Conservation (phyloP, 2,113 vertebrate species). For the Thymallus thymallus region DNA sequence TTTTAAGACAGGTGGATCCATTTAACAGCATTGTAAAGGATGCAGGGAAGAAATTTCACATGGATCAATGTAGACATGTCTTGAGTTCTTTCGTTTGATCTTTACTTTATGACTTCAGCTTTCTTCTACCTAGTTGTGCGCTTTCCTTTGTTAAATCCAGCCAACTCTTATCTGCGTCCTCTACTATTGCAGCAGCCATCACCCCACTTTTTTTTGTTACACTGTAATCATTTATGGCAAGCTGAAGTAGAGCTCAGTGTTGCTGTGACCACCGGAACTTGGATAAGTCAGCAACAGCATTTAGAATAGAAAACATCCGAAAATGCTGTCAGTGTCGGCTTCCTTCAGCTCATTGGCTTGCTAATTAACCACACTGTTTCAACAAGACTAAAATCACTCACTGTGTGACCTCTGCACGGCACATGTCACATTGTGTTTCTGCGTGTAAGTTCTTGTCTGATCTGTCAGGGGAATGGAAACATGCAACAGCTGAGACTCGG, state of each 20-base stretch:
- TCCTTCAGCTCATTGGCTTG: conserved; percentile 49
- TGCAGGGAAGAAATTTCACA: conserved; percentile 17
- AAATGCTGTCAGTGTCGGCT: conserved; percentile 4
- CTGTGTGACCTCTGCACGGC: conserved; percentile 19
- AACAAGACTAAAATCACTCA: not conserved
- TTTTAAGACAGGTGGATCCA: conserved; percentile 29
- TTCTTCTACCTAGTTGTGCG: not conserved
- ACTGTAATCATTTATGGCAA: conserved; percentile 33
- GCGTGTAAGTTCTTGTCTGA: conserved; percentile 30
- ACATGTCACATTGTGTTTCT: conserved; percentile 27
- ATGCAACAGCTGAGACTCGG: conserved; percentile 18
- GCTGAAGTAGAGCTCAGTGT: not conserved
- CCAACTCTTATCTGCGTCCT: not conserved
- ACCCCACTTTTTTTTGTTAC: conserved; percentile 7
- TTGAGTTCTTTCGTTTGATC: conserved; percentile 16
- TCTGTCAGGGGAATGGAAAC: conserved; percentile 51
- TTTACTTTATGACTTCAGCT: not conserved
- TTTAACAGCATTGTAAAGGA: conserved; percentile 30
- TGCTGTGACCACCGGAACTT: conserved; percentile 13
- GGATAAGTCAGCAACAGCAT: conserved; percentile 24
- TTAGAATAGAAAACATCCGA: conserved; percentile 8
- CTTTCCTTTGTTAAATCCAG: conserved; percentile 13
- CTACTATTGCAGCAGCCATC: conserved; percentile 20
- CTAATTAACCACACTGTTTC: conserved; percentile 44
- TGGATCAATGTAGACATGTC: conserved; percentile 30